Base-by-base conservation (phyloP, 1,140 invertebrate genomes). In the Schlechtendalia chinensis region DNA sequence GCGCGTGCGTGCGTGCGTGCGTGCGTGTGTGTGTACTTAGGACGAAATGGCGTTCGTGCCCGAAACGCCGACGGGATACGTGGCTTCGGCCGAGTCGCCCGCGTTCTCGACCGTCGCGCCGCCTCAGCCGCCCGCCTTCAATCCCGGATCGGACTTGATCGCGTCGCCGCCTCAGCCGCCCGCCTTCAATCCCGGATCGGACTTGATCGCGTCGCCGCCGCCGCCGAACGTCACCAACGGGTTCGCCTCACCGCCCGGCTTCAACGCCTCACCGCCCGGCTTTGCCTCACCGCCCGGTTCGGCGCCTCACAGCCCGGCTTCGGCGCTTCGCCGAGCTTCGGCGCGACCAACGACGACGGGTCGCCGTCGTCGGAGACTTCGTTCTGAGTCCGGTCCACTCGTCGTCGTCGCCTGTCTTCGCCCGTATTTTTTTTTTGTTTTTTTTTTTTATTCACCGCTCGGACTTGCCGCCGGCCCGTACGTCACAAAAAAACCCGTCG, bases 281-380 rank as follows among this genome's bases (percentile, higher is more conserved):
- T 69, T 69, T 17, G 67, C 6, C n/a, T n/a, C n/a, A n/a, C n/a
- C n/a, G n/a, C n/a, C n/a, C n/a, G n/a, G n/a, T n/a, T n/a, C 3
- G 67, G 45, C 16, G 16, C 45, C 8, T 24, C 29, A 5, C 59
- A 61, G 14, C 22, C 22, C 5, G 17, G 45, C 14, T 71, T 53
- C 24, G 16, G 5, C n/a, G 6, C 45, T n/a, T 22, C 47, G 24
- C 5, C 69, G 17, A 22, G 47, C 8, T 72, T 72, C 11, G 47
- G 22, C 10, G 69, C 69, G 10, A 53, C 69, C 4, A 72, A 72
- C 27, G 69, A 72, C 50, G 69, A 72, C 50, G 69, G 69, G 27
- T 72, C 69, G 4, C 47, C 50, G 11, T 72, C 69, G 50, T 72
- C 50, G 17, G 69, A 54, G 10, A 53, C 69, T 17, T 72, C 69